These are phyloP conservation scores for Leuctra nigra DNA, from an alignment of 2,888 invertebrate genomes.

Conservation along the genomic window DNA sequence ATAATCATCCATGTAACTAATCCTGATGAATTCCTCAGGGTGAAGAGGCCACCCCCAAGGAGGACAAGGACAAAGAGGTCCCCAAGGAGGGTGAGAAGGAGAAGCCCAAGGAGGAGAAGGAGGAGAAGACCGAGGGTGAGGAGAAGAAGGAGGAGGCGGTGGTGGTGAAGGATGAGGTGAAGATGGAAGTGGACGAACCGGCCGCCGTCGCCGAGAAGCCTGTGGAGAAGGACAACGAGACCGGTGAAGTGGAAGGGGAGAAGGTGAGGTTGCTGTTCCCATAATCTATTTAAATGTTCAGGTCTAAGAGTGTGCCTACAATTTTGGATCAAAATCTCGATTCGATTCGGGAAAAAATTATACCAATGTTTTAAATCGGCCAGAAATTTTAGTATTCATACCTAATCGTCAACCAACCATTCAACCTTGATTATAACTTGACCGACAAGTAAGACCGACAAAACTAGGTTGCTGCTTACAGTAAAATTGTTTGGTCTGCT, in stretches of 20 bases:
- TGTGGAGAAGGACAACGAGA: conserved; percentile 26
- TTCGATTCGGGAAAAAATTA: conserved; percentile 34
- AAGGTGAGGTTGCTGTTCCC: too few relatives aligned
- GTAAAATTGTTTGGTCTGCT: too few relatives aligned
- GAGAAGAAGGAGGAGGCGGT: conserved; percentile 32
- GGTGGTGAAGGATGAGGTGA: conserved; percentile 1
- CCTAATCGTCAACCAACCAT: too few relatives aligned
- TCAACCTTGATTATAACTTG: too few relatives aligned
- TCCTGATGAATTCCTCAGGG: conserved; percentile 28
- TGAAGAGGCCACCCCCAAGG: conserved; percentile 37
- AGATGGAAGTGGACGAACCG: neutral
- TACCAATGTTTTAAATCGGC: too few relatives aligned
- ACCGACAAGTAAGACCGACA: too few relatives aligned
- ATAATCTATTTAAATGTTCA: too few relatives aligned
- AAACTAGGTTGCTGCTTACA: too few relatives aligned
- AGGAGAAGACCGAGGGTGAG: conserved; percentile 42
- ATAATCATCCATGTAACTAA: too few relatives aligned
- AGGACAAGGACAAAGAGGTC: conserved; percentile 24
- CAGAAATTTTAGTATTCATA: too few relatives aligned
- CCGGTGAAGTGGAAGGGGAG: conserved; percentile 22
- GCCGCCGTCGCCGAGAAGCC: neutral
- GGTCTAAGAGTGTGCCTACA: too few relatives aligned
- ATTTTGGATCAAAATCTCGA: too few relatives aligned
- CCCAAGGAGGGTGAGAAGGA: conserved; percentile 26
- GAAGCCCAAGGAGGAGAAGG: neutral